phyloP scores from a whole-genome alignment of 2,888 invertebrate genomes.

The Steinernema carpocapsae region DNA sequence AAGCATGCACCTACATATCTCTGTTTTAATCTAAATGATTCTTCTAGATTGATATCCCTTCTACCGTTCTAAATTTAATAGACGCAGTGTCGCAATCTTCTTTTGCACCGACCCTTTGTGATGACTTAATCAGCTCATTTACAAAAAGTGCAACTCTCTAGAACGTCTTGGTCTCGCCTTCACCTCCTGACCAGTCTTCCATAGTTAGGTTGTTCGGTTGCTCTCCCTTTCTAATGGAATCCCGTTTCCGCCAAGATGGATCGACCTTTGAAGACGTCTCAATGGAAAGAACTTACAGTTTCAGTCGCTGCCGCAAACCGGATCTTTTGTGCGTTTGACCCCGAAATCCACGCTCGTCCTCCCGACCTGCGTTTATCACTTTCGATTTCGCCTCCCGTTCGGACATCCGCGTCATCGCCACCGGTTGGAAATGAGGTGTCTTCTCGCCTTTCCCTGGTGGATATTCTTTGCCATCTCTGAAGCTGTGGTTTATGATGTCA shows the following conservation, averaged over 20 bases:
- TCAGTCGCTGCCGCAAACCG: background rate
- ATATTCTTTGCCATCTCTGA: background rate
- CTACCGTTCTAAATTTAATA: no score
- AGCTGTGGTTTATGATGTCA: background rate
- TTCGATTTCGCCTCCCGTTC: slow-evolving; percentile 23
- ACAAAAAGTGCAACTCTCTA: no score
- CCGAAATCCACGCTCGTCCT: background rate
- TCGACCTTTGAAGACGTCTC: background rate
- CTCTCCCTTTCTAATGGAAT: no score
- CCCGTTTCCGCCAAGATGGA: slow-evolving; percentile 19
- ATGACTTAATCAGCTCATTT: no score
- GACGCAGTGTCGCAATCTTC: no score
- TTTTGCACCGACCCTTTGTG: no score
- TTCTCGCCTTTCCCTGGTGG: slow-evolving; percentile 2
- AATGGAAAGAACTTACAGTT: slow-evolving; percentile 9
- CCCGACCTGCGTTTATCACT: background rate
- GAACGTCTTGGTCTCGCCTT: no score
- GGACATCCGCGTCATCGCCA: background rate
- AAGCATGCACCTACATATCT: no score
- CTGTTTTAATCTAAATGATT: no score
- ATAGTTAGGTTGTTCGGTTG: no score
- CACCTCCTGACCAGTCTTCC: no score
- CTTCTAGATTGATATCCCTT: no score
- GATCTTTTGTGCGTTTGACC: slow-evolving; percentile 24
- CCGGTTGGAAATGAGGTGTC: slow-evolving; percentile 1